phyloP scores from a whole-genome alignment of 2,113 vertebrate species.

The Hippocampus zosterae region DNA sequence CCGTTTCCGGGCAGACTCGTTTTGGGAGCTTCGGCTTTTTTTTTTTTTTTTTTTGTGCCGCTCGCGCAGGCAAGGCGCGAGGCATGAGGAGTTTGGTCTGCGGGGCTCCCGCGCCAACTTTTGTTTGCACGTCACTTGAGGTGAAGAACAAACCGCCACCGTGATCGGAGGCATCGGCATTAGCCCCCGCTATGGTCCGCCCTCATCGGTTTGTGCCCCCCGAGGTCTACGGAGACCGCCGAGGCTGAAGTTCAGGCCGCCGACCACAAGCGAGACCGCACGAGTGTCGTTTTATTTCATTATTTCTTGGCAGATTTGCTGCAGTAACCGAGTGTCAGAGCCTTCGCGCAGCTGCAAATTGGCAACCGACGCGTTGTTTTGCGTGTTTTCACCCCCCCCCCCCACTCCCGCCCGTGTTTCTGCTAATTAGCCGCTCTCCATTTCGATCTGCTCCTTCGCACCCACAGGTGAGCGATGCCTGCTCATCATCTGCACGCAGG shows the following conservation, averaged over 20 bases:
- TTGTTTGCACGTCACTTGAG: conserved; percentile 35
- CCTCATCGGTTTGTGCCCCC: conserved; percentile 10
- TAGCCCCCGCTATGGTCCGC: not conserved
- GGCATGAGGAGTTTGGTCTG: conserved; percentile 30
- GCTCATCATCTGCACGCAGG: conserved; percentile 35
- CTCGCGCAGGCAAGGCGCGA: not conserved
- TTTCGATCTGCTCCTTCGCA: conserved; percentile 49
- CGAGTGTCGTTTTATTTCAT: conserved; percentile 35
- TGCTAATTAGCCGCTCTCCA: conserved; percentile 39
- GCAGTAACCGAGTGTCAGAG: conserved; percentile 51
- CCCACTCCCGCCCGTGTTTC: conserved; percentile 11
- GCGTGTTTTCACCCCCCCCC: conserved; percentile 28
- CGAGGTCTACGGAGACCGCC: conserved; percentile 32
- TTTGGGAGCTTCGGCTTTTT: not conserved
- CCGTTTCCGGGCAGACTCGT: conserved; percentile 13
- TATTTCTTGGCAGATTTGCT: conserved; percentile 38
- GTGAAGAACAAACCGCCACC: conserved; percentile 15
- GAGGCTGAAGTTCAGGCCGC: conserved; percentile 26
- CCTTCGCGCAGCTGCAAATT: conserved; percentile 46
- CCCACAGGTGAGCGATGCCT: conserved; percentile 51
- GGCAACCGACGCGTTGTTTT: conserved; percentile 35
- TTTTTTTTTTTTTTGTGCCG: not conserved
- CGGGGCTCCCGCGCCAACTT: conserved; percentile 45
- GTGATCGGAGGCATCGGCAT: not conserved
- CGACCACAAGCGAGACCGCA: conserved; percentile 45